A percentile compares a stretch with the other conserved stretches of the same genome.
Evolutionary conservation across 1,140 invertebrate genomes (phyloP).

Genomic region (Yoshiicerus persimilis): DNA sequence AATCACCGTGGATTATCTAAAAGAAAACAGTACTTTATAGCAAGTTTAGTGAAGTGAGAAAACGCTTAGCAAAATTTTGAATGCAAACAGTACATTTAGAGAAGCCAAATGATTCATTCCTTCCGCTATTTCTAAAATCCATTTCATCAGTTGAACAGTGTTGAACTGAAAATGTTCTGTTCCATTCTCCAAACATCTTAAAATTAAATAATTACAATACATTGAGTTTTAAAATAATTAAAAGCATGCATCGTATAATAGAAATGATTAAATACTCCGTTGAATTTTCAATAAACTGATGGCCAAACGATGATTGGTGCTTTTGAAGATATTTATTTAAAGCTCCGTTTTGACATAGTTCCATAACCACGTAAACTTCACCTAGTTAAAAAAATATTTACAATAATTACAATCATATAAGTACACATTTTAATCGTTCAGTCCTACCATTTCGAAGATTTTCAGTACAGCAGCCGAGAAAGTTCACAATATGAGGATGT

Average conservation of each 20-base stretch:
- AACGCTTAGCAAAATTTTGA: not conserved
- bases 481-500: not conserved
- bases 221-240: no score
- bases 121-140: not conserved
- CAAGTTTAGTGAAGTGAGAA: no score
- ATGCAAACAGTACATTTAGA: not conserved
- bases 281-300: not conserved
- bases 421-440: no score
- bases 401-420: no score
- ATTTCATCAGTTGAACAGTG: not conserved
- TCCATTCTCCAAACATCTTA: not conserved
- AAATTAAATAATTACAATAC: not conserved
- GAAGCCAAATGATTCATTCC: not conserved
- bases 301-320: not conserved
- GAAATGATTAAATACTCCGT: no score
- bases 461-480: not conserved
- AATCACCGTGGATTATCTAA: not conserved
- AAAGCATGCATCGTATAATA: no score
- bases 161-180: not conserved
- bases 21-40: no score
- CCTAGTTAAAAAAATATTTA: no score
- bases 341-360: not conserved
- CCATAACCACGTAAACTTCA: not conserved
- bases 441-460: not conserved
- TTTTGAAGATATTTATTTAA: not conserved